phyloP scores from a whole-genome alignment of 2,113 vertebrate genomes.

The Shinisaurus crocodilurus region DNA sequence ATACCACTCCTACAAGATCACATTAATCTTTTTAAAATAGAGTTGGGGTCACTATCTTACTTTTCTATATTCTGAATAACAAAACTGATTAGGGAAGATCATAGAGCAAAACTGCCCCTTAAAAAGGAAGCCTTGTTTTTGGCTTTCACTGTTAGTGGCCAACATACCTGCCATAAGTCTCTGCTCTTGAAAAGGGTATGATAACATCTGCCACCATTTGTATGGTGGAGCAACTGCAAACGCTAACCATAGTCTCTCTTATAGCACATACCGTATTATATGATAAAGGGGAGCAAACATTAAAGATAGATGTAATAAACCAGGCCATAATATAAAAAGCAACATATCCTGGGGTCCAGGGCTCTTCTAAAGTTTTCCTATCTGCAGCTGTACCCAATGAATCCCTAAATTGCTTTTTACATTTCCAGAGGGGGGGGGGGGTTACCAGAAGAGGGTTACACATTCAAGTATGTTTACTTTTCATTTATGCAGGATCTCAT shows the following conservation, averaged over 20 bases:
- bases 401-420: not conserved
- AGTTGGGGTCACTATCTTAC: not conserved
- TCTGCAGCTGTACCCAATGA: not conserved
- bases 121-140: not conserved
- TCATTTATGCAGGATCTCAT: not conserved
- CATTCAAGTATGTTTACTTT: not conserved
- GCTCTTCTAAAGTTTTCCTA: not conserved
- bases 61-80: not conserved
- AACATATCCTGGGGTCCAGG: not conserved
- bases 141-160: not conserved
- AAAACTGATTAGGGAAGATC: not conserved
- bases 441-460: not conserved
- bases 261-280: not conserved
- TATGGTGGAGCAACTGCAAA: not conserved
- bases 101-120: not conserved
- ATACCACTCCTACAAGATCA: not conserved
- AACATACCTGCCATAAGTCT: not conserved
- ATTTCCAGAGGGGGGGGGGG: not conserved
- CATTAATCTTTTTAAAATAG: not conserved
- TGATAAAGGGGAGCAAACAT: not conserved
- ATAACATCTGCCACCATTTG: not conserved
- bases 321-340: not conserved
- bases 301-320: not conserved
- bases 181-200: not conserved
- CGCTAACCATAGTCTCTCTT: not conserved